phyloP scores from a whole-genome alignment of 2,888 invertebrate genomes.

The Parascotia fuliginaria region DNA sequence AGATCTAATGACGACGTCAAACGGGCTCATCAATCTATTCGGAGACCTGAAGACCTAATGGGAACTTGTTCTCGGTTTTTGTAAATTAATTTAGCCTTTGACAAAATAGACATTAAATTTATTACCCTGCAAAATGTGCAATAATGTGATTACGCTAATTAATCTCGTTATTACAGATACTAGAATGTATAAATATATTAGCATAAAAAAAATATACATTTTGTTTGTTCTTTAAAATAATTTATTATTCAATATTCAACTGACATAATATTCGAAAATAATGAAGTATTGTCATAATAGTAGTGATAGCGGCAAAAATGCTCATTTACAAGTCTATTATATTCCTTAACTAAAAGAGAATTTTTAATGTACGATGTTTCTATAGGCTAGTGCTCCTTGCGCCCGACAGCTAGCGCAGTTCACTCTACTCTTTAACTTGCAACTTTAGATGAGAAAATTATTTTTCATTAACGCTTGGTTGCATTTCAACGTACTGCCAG shows the following conservation, averaged over 20 bases:
- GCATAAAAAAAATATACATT: too few relatives aligned
- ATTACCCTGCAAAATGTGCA: too few relatives aligned
- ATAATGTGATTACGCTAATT: too few relatives aligned
- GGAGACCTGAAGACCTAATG: slow-evolving; percentile 52
- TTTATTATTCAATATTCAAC: too few relatives aligned
- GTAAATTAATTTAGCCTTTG: slow-evolving; percentile 11
- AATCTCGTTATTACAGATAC: too few relatives aligned
- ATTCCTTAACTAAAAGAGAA: slow-evolving; percentile 45
- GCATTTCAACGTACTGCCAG: slow-evolving; percentile 67
- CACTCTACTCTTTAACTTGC: slow-evolving; percentile 61
- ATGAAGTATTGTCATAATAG: slow-evolving; percentile 14
- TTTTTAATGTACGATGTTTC: slow-evolving; percentile 66
- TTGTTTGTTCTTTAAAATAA: too few relatives aligned
- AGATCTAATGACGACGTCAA: slow-evolving; percentile 81
- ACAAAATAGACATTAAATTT: too few relatives aligned
- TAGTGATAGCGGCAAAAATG: slow-evolving; percentile 29
- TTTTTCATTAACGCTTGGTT: slow-evolving; percentile 78
- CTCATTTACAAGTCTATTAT: slow-evolving; percentile 44
- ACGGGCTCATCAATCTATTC: slow-evolving; percentile 77
- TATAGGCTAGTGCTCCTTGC: slow-evolving; percentile 36
- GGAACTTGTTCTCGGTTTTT: slow-evolving; percentile 24
- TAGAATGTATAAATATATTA: too few relatives aligned
- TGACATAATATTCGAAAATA: slow-evolving; percentile 16
- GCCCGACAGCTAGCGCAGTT: slow-evolving; percentile 28
- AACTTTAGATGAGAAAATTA: slow-evolving; percentile 74